Percentiles rank a stretch among this genome's conserved stretches.
Conservation (phyloP, 2,888 invertebrate species). For the Athrips mouffetella region DNA sequence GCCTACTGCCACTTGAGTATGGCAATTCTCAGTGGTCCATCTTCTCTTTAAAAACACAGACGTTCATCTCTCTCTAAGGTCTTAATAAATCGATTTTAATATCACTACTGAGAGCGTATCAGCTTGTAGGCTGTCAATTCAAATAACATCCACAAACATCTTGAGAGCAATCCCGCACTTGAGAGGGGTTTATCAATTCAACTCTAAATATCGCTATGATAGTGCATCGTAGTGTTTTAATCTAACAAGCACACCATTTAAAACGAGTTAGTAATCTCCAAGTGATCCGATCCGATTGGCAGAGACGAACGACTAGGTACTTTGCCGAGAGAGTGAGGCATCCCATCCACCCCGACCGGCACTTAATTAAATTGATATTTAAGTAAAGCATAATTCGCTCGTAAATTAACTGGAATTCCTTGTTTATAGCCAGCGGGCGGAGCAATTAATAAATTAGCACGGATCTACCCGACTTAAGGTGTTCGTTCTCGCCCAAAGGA, state of each 20-base stretch:
- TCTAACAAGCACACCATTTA: neutral
- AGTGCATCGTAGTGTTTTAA: no score
- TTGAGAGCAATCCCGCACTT: no score
- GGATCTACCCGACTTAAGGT: constrained; percentile 68
- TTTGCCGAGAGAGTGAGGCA: constrained; percentile 3
- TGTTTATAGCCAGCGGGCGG: constrained; percentile 71
- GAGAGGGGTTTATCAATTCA: no score
- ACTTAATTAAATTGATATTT: constrained; percentile 79
- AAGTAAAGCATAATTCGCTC: constrained; percentile 77
- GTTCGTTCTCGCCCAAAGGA: constrained; percentile 57
- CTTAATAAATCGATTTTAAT: no score
- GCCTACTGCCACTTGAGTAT: no score
- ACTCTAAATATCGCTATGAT: no score
- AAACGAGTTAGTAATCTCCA: constrained; percentile 35
- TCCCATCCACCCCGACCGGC: constrained; percentile 59
- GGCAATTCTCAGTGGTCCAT: no score
- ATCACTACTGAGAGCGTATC: no score
- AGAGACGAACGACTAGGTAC: constrained; percentile 58
- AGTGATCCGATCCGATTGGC: constrained; percentile 51
- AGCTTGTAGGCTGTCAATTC: no score
- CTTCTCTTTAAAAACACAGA: no score
- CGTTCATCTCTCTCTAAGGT: no score
- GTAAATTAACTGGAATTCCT: constrained; percentile 76
- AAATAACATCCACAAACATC: no score
- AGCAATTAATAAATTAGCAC: constrained; percentile 77